Percentiles rank a stretch among this genome's conserved stretches.
Conservation (phyloP, 1,140 invertebrate species). For the Steinernema khuongi region DNA sequence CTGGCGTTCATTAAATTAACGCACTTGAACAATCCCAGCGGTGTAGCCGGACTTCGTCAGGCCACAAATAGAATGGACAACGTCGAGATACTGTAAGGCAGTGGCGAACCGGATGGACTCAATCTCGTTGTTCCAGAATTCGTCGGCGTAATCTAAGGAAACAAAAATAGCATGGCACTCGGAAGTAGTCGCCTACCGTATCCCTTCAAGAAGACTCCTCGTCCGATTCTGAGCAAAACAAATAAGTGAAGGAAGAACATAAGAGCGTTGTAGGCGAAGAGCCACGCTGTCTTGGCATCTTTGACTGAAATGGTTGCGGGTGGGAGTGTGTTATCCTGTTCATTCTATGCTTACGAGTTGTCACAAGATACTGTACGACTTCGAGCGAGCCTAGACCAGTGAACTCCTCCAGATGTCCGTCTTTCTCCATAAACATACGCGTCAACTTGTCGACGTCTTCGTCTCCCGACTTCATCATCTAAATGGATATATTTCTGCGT, state of each 20-base stretch:
- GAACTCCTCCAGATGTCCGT: neutral
- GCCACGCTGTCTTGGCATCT: neutral
- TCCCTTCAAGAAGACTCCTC: neutral
- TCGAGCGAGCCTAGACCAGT: too few species aligned
- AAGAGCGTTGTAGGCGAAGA: neutral
- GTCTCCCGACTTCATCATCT: neutral
- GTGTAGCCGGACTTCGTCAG: neutral
- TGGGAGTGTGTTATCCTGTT: too few species aligned
- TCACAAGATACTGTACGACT: too few species aligned
- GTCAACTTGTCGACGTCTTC: neutral
- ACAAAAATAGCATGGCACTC: neutral
- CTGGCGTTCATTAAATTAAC: neutral
- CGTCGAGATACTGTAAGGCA: neutral
- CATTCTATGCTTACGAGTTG: too few species aligned
- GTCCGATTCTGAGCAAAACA: neutral
- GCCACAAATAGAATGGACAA: neutral
- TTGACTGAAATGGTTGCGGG: neutral
- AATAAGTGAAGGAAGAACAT: neutral
- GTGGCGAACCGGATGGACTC: neutral
- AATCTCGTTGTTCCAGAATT: neutral
- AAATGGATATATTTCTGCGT: too few species aligned
- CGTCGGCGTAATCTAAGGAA: neutral
- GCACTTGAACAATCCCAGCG: neutral
- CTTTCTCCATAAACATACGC: neutral
- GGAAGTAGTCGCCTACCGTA: neutral